Conservation (phyloP, 2,797 vertebrate genomes). For the Rachycentron canadum region DNA sequence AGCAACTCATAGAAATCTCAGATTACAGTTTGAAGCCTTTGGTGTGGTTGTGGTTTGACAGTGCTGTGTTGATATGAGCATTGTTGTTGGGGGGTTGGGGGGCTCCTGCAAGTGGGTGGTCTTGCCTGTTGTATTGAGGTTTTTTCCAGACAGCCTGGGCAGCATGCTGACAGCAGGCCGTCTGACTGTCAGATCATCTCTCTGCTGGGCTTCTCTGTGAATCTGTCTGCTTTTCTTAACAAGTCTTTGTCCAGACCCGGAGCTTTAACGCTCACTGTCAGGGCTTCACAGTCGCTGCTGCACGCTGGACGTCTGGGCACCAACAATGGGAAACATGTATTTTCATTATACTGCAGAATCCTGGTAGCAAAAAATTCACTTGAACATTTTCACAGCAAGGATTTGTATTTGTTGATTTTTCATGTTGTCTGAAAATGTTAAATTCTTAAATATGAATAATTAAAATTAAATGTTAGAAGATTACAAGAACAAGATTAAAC, state of each 20-base stretch:
- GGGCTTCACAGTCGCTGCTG: conserved; percentile 1
- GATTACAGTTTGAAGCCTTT: not conserved
- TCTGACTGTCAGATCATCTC: conserved; percentile 31
- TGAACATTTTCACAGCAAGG: not conserved
- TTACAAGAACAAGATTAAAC: too few relatives aligned
- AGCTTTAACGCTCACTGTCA: conserved; percentile 16
- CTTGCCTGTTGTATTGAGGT: conserved; percentile 14
- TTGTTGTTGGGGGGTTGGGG: not conserved
- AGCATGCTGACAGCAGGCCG: conserved; percentile 25
- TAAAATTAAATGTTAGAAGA: too few relatives aligned
- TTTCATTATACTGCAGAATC: too few relatives aligned
- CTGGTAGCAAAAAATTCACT: not conserved
- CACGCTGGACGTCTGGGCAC: not conserved
- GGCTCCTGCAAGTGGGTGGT: conserved; percentile 35
- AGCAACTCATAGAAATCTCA: not conserved
- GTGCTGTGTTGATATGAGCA: not conserved
- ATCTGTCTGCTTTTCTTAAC: conserved; percentile 30
- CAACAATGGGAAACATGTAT: conserved; percentile 10
- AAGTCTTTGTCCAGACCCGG: conserved; percentile 26
- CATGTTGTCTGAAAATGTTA: not conserved
- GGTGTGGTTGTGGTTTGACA: not conserved
- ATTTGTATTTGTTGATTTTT: not conserved
- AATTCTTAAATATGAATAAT: too few relatives aligned
- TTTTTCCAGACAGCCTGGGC: conserved; percentile 32
- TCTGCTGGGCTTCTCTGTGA: conserved; percentile 42